Percentiles rank a stretch among this genome's conserved stretches.
Evolutionary conservation across 2,797 vertebrate species (phyloP).

Genomic region (Picus viridis): DNA sequence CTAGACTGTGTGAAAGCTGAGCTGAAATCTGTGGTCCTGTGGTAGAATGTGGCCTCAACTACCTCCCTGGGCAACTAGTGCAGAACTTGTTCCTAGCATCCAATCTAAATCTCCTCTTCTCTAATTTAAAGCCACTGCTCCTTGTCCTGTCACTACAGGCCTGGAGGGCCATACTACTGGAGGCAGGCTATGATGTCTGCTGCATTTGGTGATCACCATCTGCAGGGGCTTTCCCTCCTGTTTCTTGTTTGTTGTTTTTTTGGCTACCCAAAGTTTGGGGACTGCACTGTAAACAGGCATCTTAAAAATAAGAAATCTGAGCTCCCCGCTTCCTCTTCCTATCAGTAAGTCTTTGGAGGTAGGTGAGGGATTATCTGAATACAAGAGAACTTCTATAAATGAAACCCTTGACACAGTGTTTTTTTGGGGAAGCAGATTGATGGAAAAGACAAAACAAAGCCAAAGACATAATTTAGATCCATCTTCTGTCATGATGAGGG

Average conservation of each 20-base stretch:
- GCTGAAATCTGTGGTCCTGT: not conserved
- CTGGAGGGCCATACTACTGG: not conserved
- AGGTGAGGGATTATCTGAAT: not conserved
- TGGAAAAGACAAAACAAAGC: constrained; percentile 46
- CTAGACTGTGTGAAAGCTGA: not conserved
- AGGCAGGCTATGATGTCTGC: not conserved
- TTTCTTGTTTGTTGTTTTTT: not conserved
- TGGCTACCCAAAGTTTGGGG: not conserved
- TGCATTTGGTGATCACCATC: accelerated
- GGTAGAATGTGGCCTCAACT: too few species aligned
- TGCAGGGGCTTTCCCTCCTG: not conserved
- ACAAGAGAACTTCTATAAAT: not conserved
- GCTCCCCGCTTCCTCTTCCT: not conserved
- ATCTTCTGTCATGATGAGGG: constrained; percentile 8
- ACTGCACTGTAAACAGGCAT: not conserved
- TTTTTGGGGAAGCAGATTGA: constrained; percentile 16
- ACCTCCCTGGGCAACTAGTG: too few species aligned
- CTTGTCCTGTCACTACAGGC: too few species aligned
- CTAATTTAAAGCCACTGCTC: too few species aligned
- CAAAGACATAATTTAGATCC: constrained; percentile 20
- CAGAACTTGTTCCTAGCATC: too few species aligned
- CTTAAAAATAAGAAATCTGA: not conserved
- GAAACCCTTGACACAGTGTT: not conserved
- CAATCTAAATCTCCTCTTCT: too few species aligned
- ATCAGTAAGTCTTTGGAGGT: not conserved